phyloP scores from a whole-genome alignment of 1,140 invertebrate species.

The Drosophila paulistorum region DNA sequence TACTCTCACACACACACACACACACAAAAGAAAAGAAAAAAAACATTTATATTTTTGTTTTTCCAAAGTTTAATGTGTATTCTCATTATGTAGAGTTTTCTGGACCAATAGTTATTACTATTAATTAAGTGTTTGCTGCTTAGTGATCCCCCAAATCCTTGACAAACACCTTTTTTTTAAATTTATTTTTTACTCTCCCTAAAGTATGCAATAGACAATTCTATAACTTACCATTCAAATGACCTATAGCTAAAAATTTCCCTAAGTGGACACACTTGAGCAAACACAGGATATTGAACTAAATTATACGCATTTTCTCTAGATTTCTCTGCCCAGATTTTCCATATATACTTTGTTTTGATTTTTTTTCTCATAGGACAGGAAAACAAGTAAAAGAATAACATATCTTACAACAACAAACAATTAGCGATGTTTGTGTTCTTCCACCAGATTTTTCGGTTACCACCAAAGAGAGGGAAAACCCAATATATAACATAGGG shows the following conservation, averaged over 20 bases:
- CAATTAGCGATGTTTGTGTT: conserved; percentile 40
- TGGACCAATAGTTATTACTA: conserved; percentile 43
- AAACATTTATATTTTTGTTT: conserved; percentile 1
- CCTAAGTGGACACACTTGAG: no score
- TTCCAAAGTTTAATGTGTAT: conserved; percentile 1
- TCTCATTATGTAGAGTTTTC: conserved; percentile 31
- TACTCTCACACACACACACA: conserved; percentile 10
- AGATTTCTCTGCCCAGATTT: no score
- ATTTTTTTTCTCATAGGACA: conserved; percentile 1
- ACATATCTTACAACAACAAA: conserved; percentile 63
- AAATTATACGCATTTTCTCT: no score
- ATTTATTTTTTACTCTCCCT: background rate
- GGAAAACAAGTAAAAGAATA: conserved; percentile 28
- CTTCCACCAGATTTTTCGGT: conserved; percentile 72
- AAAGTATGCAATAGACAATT: background rate
- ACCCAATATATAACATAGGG: conserved; percentile 42
- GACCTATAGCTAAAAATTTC: no score
- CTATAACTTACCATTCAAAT: no score
- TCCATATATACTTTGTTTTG: background rate
- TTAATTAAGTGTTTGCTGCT: conserved; percentile 10
- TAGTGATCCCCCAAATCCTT: conserved; percentile 24
- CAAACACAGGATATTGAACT: no score
- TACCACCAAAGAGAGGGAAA: conserved; percentile 60
- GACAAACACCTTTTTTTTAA: background rate
- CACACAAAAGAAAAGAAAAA: background rate